Evolutionary conservation across 1,140 invertebrate genomes (phyloP).

Genomic region (Periplaneta americana): DNA sequence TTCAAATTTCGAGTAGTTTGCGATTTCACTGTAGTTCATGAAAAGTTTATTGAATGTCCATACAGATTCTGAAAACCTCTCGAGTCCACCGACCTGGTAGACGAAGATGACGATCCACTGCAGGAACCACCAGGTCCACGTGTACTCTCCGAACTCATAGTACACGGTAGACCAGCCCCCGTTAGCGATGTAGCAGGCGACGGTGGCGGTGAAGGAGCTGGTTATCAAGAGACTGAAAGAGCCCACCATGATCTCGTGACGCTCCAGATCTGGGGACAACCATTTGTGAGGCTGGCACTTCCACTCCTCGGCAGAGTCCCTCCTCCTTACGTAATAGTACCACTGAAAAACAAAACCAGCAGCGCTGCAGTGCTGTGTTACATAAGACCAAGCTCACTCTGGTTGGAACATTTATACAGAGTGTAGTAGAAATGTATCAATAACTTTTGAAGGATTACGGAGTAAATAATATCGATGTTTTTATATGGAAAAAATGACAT

Average conservation of each 20-base stretch:
- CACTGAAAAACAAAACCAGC: conserved; percentile 41
- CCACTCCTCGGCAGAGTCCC: conserved; percentile 56
- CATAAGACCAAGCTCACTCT: neutral
- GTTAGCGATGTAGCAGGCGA: conserved; percentile 60
- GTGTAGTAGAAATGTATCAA: no score
- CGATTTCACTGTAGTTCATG: no score
- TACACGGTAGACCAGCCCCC: conserved; percentile 60
- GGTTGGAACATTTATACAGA: neutral
- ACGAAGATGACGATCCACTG: conserved; percentile 59
- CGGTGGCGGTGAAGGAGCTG: conserved; percentile 45
- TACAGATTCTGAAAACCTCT: no score
- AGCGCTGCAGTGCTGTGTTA: neutral
- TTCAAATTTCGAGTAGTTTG: no score
- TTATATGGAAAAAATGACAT: no score
- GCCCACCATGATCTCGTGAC: conserved; percentile 61
- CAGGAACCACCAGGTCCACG: conserved; percentile 57
- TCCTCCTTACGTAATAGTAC: conserved; percentile 59
- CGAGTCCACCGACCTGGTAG: conserved; percentile 52
- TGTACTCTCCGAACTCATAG: conserved; percentile 54
- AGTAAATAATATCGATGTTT: no score
- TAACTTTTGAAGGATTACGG: no score
- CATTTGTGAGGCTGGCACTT: conserved; percentile 69
- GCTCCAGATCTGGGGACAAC: conserved; percentile 56
- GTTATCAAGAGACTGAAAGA: conserved; percentile 49
- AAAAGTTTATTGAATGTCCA: no score